Evolutionary conservation across 2,888 invertebrate species (phyloP).

Genomic region (Tryphoninae sp.): DNA sequence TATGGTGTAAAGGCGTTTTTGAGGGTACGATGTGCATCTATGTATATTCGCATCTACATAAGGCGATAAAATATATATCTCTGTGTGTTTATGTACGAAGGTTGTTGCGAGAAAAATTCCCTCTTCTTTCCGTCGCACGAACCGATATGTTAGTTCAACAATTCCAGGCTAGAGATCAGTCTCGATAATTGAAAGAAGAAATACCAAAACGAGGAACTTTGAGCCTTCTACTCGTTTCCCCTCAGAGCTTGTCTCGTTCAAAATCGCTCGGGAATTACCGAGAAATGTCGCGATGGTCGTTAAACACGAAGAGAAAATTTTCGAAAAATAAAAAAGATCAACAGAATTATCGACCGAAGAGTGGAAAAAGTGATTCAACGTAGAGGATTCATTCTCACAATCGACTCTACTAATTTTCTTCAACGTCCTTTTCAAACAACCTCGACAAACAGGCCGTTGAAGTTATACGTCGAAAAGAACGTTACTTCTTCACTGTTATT

Average conservation of each 20-base stretch:
- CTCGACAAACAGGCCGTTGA: slow-evolving; percentile 23
- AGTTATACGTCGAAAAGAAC: slow-evolving; percentile 7
- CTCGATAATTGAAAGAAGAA: slow-evolving; percentile 37
- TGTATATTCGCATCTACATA: not conserved
- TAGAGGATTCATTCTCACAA: slow-evolving; percentile 12
- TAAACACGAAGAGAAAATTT: not conserved
- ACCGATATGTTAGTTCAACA: not conserved
- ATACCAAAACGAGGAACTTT: not conserved
- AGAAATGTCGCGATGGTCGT: slow-evolving; percentile 7
- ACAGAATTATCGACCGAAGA: not conserved
- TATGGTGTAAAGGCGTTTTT: slow-evolving; percentile 35
- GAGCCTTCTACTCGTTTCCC: not conserved
- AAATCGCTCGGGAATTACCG: not conserved
- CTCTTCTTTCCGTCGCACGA: slow-evolving; percentile 7
- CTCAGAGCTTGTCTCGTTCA: not conserved
- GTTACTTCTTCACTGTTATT: not conserved
- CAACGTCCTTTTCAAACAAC: slow-evolving; percentile 46
- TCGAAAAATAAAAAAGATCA: not conserved
- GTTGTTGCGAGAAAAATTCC: slow-evolving; percentile 2
- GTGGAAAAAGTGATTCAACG: not conserved
- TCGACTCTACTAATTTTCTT: slow-evolving; percentile 47
- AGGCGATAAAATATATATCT: not conserved
- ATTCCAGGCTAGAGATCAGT: slow-evolving; percentile 9
- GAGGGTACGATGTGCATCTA: not conserved
- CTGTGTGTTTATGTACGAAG: not conserved